phyloP scores from a whole-genome alignment of 2,797 vertebrate genomes.

The Mallotus villosus region DNA sequence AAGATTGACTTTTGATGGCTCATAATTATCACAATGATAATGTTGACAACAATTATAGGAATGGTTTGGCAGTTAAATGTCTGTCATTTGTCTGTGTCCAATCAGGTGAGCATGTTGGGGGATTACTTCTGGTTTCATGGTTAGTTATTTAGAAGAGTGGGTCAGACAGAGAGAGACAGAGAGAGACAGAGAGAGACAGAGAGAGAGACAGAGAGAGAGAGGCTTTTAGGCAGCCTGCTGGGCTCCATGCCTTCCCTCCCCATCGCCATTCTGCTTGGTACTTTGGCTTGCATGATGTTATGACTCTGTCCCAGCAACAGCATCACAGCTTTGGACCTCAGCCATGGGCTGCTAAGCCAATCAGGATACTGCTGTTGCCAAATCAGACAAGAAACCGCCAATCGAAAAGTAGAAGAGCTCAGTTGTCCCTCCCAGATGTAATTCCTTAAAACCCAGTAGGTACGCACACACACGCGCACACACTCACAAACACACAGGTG shows the following conservation, averaged over 20 bases:
- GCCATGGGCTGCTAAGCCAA: slow-evolving; percentile 54
- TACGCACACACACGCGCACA: slow-evolving; percentile 12
- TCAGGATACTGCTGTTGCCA: slow-evolving; percentile 36
- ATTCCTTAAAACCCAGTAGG: slow-evolving; percentile 63
- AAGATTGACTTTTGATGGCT: not conserved
- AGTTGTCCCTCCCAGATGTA: slow-evolving; percentile 58
- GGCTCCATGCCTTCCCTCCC: slow-evolving; percentile 50
- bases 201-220: slow-evolving; percentile 27
- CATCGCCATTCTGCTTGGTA: slow-evolving; percentile 47
- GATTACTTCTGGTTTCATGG: slow-evolving; percentile 21
- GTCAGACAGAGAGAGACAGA: too few species aligned
- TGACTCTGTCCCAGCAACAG: slow-evolving; percentile 72
- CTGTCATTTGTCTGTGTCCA: not conserved
- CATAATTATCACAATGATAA: not conserved
- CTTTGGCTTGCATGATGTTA: slow-evolving; percentile 46
- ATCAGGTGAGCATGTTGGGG: slow-evolving; percentile 12
- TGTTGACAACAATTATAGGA: not conserved
- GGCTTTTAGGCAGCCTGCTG: slow-evolving; percentile 48
- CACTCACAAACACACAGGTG: not conserved
- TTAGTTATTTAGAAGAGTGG: slow-evolving; percentile 24
- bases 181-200: too few species aligned
- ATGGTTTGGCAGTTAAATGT: not conserved
- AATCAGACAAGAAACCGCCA: slow-evolving; percentile 56
- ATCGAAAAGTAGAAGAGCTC: slow-evolving; percentile 38
- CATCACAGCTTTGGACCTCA: slow-evolving; percentile 58